phyloP scores from a whole-genome alignment of 2,888 invertebrate genomes.

The Synanthedon myopaeformis region DNA sequence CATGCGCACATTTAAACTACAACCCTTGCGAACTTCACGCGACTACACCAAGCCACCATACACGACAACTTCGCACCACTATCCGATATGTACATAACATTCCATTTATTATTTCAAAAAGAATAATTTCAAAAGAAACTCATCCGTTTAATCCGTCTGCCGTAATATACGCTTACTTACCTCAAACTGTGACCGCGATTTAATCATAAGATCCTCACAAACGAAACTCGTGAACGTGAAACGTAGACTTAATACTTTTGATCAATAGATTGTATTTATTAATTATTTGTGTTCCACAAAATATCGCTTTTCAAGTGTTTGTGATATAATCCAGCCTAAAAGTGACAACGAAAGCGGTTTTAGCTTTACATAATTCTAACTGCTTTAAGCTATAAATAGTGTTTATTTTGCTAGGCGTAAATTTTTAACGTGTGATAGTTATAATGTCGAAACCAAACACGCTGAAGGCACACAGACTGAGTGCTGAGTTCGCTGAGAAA shows the following conservation, averaged over 20 bases:
- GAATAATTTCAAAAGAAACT: conserved; percentile 33
- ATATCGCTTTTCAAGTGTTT: conserved; percentile 6
- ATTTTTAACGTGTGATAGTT: conserved; percentile 22
- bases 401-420: conserved; percentile 27
- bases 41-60: conserved; percentile 44
- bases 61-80: conserved; percentile 55
- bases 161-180: conserved; percentile 8
- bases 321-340: conserved; percentile 4
- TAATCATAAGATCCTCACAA: conserved; percentile 8
- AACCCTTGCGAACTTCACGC: conserved; percentile 39
- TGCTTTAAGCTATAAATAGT: conserved; percentile 13
- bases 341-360: conserved; percentile 8
- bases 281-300: conserved; percentile 61
- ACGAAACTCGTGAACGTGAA: background rate
- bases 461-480: conserved; percentile 61
- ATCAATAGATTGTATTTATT: conserved; percentile 60
- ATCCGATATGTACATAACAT: conserved; percentile 63
- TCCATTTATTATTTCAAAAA: conserved; percentile 39
- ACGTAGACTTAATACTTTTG: conserved; percentile 35
- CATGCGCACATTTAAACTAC: conserved; percentile 34
- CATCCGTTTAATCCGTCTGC: conserved; percentile 56
- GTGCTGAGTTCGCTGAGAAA: conserved; percentile 63
- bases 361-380: background rate
- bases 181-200: conserved; percentile 7
- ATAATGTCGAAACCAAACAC: conserved; percentile 63